A percentile compares a stretch with the other conserved stretches of the same genome.
Evolutionary conservation across 2,113 vertebrate genomes (phyloP).

Genomic region (Chloroceryle aenea): DNA sequence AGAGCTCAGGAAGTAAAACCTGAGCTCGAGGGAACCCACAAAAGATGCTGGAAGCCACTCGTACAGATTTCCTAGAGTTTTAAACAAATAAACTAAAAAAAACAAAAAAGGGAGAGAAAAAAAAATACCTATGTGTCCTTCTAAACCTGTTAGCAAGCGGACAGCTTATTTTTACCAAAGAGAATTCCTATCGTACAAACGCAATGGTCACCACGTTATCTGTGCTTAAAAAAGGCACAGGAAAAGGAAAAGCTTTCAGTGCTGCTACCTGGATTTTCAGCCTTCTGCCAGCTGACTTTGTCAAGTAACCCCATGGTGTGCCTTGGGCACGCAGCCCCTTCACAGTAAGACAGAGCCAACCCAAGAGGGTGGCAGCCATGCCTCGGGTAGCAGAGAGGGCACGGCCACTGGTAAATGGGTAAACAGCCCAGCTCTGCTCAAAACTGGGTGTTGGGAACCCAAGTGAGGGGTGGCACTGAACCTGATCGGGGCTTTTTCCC

Average conservation of each 20-base stretch:
- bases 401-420: neutral
- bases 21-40: neutral
- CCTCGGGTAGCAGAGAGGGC: neutral
- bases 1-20: neutral
- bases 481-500: neutral
- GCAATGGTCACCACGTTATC: neutral
- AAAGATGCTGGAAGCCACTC: neutral
- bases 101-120: neutral
- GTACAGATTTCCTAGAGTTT: neutral
- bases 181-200: neutral
- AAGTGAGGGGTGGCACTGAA: neutral
- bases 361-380: neutral
- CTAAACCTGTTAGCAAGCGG: constrained; percentile 27
- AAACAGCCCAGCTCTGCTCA: neutral
- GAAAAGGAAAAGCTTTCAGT: constrained; percentile 54
- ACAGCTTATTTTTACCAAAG: constrained; percentile 37
- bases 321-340: neutral
- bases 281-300: constrained; percentile 39
- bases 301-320: constrained; percentile 25
- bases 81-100: neutral
- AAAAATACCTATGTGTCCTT: neutral
- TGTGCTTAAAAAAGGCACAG: constrained; percentile 43
- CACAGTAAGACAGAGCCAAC: constrained; percentile 23
- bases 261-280: constrained; percentile 52
- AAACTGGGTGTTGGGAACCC: neutral